A percentile compares a stretch with the other conserved stretches of the same genome.
Evolutionary conservation across 2,888 invertebrate genomes (phyloP).

Genomic region (Cataglyphis altisquamis): DNA sequence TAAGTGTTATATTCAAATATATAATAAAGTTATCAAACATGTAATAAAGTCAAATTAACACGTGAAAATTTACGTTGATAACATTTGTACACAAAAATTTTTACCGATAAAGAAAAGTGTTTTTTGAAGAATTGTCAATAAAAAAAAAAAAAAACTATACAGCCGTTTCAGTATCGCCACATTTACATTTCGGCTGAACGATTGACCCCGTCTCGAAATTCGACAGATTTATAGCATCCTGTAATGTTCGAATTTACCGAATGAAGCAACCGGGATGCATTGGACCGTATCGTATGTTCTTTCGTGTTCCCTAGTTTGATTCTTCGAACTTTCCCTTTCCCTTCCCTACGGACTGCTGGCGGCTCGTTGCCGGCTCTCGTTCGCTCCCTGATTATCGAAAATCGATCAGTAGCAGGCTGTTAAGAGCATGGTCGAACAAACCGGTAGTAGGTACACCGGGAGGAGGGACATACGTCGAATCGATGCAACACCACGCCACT

Average conservation of each 20-base stretch:
- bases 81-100: background rate
- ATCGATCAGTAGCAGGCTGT: slow-evolving; percentile 76
- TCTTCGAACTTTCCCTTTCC: slow-evolving; percentile 59
- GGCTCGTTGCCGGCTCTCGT: slow-evolving; percentile 68
- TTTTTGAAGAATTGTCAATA: background rate
- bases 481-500: slow-evolving; percentile 49
- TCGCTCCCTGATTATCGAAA: slow-evolving; percentile 80
- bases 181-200: slow-evolving; percentile 25
- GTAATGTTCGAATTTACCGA: slow-evolving; percentile 59
- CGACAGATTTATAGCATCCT: slow-evolving; percentile 33
- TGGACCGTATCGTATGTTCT: slow-evolving; percentile 69
- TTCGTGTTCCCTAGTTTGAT: slow-evolving; percentile 56
- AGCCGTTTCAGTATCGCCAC: background rate
- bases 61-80: background rate
- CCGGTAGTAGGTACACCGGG: slow-evolving; percentile 69
- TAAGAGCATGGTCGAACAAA: slow-evolving; percentile 73
- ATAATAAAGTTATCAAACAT: background rate
- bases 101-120: background rate
- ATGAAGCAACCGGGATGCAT: slow-evolving; percentile 59
- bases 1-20: background rate
- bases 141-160: background rate
- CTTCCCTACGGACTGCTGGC: slow-evolving; percentile 66
- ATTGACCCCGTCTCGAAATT: slow-evolving; percentile 15
- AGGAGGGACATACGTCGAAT: slow-evolving; percentile 24
- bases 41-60: background rate